Conservation (phyloP, 1,140 invertebrate genomes). For the Drosophila nigromelanica region DNA sequence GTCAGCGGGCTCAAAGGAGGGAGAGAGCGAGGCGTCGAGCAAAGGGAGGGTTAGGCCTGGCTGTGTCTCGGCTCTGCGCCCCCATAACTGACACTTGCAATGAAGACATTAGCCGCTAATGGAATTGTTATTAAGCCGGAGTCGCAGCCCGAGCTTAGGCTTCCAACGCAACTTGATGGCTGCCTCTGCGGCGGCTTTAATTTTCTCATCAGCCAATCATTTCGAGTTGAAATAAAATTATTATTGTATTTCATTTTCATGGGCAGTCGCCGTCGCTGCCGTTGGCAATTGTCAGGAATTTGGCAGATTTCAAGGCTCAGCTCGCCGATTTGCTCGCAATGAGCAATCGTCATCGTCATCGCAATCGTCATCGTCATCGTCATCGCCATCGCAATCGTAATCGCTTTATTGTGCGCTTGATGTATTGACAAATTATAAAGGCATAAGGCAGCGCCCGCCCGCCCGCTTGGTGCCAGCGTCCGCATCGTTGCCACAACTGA, state of each 20-base stretch:
- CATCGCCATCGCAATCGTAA: conserved; percentile 41
- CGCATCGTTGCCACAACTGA: conserved; percentile 23
- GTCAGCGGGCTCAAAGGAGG: conserved; percentile 32
- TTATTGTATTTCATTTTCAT: conserved; percentile 72
- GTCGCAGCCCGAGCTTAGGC: conserved; percentile 35
- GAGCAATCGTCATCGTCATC: conserved; percentile 4
- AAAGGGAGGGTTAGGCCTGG: too few relatives aligned
- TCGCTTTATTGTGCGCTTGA: conserved; percentile 79
- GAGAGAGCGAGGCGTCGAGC: too few relatives aligned
- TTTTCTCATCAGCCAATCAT: conserved; percentile 67
- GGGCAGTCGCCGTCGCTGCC: conserved; percentile 8
- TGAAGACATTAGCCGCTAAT: conserved; percentile 82
- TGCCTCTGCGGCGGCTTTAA: conserved; percentile 56
- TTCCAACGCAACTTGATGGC: conserved; percentile 35
- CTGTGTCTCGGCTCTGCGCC: conserved; percentile 31
- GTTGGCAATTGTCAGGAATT: conserved; percentile 33
- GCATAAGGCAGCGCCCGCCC: conserved; percentile 40
- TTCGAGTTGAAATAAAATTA: conserved; percentile 73
- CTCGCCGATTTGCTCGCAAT: background rate
- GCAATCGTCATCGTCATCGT: conserved; percentile 9
- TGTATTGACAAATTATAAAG: conserved; percentile 80
- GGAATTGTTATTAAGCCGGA: conserved; percentile 79
- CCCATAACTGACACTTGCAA: conserved; percentile 80
- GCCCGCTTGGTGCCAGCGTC: too few relatives aligned
- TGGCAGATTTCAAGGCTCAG: conserved; percentile 18